phyloP scores from a whole-genome alignment of 2,113 vertebrate genomes.

The Cinclus mexicanus region DNA sequence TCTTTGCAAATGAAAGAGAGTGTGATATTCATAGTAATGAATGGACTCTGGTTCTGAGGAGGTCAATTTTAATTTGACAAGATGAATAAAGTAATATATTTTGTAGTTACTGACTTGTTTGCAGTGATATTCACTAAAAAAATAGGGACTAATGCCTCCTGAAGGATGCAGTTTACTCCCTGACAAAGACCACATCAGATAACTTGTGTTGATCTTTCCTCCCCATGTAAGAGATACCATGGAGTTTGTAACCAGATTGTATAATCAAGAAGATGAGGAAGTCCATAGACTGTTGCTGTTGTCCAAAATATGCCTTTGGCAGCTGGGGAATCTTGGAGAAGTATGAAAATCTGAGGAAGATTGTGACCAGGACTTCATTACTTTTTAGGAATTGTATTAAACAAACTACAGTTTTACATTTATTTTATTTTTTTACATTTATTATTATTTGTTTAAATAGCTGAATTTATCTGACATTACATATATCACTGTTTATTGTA shows the following conservation, averaged over 20 bases:
- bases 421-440: neutral
- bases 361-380: neutral
- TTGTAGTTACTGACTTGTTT: neutral
- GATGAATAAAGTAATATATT: neutral
- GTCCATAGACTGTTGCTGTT: neutral
- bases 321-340: neutral
- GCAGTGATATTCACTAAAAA: neutral
- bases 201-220: neutral
- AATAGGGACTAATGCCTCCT: neutral
- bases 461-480: neutral
- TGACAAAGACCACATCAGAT: neutral
- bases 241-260: neutral
- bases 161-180: neutral
- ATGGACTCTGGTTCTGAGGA: neutral
- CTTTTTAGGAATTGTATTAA: neutral
- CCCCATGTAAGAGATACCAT: neutral
- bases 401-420: neutral
- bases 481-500: fast-evolving
- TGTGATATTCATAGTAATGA: neutral
- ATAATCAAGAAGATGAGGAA: neutral
- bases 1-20: neutral
- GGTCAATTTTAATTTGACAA: neutral
- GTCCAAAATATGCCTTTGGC: neutral
- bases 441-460: neutral
- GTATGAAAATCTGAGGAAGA: neutral